These are phyloP conservation scores for Phrynocephalus guinanensis DNA, from an alignment of 2,797 vertebrate genomes.

Conservation along the genomic window DNA sequence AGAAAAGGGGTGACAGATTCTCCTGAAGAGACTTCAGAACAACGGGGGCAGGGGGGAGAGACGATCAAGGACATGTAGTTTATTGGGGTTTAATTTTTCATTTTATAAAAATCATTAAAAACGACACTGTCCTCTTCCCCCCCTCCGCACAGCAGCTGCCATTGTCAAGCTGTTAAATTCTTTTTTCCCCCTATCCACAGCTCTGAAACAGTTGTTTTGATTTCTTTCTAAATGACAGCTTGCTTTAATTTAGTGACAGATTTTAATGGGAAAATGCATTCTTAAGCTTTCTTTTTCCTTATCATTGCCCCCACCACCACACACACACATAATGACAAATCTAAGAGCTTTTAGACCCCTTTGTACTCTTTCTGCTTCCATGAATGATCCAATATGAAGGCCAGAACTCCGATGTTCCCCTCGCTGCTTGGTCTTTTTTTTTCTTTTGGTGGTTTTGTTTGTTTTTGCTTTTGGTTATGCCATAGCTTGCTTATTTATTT, in stretches of 20 bases:
- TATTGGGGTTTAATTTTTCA: conserved; percentile 65
- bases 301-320: neutral
- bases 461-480: no score
- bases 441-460: no score
- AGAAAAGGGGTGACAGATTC: conserved; percentile 38
- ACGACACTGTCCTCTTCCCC: conserved; percentile 63
- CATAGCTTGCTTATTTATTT: no score
- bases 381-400: no score
- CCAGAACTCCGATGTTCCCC: no score
- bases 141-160: conserved; percentile 53
- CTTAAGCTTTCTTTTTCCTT: conserved; percentile 20
- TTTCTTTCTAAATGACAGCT: neutral
- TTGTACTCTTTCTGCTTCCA: neutral
- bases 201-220: conserved; percentile 17
- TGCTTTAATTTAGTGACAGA: conserved; percentile 38
- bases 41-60: neutral
- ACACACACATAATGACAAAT: no score
- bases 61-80: neutral
- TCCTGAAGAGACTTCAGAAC: neutral
- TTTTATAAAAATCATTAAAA: conserved; percentile 68
- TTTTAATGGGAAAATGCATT: conserved; percentile 20
- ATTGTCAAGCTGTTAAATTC: conserved; percentile 66
- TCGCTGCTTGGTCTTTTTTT: no score
- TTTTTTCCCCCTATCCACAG: conserved; percentile 23
- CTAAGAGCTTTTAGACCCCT: neutral